Conservation (phyloP, 1,140 invertebrate species). For the Bombus picipes region DNA sequence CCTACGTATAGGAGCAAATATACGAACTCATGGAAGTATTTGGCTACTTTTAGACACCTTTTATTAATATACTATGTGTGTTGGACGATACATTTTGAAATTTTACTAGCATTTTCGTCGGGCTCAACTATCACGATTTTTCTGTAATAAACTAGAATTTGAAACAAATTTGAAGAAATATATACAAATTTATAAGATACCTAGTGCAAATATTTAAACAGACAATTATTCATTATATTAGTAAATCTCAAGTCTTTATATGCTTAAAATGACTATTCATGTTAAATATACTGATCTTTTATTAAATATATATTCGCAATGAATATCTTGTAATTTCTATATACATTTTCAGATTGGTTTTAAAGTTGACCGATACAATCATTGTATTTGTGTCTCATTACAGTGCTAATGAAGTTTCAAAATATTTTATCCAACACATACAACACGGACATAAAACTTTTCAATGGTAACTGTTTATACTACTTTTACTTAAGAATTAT, state of each 20-base stretch:
- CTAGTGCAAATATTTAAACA: too few relatives aligned
- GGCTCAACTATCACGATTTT: background rate
- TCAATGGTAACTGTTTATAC: too few relatives aligned
- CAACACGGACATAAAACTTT: too few relatives aligned
- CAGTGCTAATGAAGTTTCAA: background rate
- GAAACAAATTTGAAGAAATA: background rate
- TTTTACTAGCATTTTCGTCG: background rate
- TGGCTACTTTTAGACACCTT: background rate
- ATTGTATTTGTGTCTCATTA: background rate
- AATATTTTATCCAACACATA: background rate
- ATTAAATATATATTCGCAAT: background rate
- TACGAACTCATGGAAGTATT: too few relatives aligned
- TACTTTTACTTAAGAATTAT: background rate
- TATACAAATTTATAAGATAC: too few relatives aligned
- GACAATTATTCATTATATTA: too few relatives aligned
- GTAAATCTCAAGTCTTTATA: too few relatives aligned
- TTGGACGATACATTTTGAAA: background rate
- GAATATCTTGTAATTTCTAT: background rate
- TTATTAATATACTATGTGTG: background rate
- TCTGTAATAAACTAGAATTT: background rate
- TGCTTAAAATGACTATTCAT: too few relatives aligned
- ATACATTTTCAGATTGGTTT: background rate
- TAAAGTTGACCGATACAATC: background rate
- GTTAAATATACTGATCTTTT: background rate
- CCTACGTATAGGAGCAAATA: background rate